phyloP scores from a whole-genome alignment of 2,888 invertebrate genomes.

The Pocota personata region DNA sequence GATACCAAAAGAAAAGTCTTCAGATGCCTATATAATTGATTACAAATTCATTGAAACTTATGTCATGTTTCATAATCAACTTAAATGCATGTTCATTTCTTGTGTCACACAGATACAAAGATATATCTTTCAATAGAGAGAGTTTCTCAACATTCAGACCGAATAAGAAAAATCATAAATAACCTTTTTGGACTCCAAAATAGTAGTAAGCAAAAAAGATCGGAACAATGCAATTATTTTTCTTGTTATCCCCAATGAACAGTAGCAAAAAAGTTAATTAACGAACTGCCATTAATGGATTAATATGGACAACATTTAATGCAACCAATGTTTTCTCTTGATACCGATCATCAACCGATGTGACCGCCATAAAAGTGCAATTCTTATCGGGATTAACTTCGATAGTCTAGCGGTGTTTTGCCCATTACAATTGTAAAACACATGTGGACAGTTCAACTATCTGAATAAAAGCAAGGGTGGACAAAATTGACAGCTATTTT shows the following conservation, averaged over 20 bases:
- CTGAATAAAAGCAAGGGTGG: constrained; percentile 57
- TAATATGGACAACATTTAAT: constrained; percentile 35
- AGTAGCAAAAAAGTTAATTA: constrained; percentile 79
- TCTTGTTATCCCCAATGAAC: constrained; percentile 57
- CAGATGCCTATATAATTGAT: no score
- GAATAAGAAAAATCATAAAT: constrained; percentile 27
- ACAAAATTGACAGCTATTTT: constrained; percentile 66
- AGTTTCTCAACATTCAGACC: neutral
- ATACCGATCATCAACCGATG: constrained; percentile 42
- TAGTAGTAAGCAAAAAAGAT: neutral
- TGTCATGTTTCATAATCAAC: constrained; percentile 53
- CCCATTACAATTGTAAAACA: neutral
- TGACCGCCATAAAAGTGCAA: constrained; percentile 60
- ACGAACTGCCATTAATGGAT: constrained; percentile 80
- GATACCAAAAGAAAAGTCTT: no score
- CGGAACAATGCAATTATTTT: constrained; percentile 61
- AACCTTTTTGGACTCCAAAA: constrained; percentile 43
- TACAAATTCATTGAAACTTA: no score
- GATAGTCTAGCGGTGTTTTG: constrained; percentile 5
- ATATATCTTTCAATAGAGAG: neutral
- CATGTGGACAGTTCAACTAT: constrained; percentile 46
- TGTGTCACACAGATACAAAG: neutral
- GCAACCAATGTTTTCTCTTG: constrained; percentile 30
- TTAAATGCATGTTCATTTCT: constrained; percentile 30
- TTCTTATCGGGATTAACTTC: constrained; percentile 68